A percentile compares a stretch with the other conserved stretches of the same genome.
These are phyloP conservation scores for Alosa alosa DNA, from an alignment of 2,113 vertebrate genomes.

Conservation along the genomic window DNA sequence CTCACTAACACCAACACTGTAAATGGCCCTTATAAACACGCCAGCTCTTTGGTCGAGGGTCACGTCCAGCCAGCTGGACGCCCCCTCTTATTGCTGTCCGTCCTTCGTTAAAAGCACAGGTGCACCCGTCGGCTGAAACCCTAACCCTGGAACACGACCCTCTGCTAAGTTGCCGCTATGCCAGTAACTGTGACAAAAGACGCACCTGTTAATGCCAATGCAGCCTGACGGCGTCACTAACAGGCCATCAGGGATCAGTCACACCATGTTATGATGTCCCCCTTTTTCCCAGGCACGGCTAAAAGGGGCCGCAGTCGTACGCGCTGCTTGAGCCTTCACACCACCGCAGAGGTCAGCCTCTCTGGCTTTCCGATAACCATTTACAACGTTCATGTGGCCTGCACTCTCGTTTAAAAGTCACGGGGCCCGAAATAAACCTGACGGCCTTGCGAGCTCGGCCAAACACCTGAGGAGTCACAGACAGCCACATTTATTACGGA, in stretches of 20 bases:
- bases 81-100: neutral
- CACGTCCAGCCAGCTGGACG: neutral
- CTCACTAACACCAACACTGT: neutral
- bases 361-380: constrained; percentile 44
- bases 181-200: constrained; percentile 44
- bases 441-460: neutral
- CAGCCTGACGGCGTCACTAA: constrained; percentile 35
- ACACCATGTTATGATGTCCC: constrained; percentile 32
- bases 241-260: constrained; percentile 31
- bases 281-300: constrained; percentile 40
- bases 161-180: constrained; percentile 44
- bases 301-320: constrained; percentile 37
- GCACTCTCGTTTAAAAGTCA: constrained; percentile 35
- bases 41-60: neutral
- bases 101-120: constrained; percentile 44
- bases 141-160: constrained; percentile 41
- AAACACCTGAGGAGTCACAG: neutral
- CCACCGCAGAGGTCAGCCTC: constrained; percentile 25
- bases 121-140: constrained; percentile 37
- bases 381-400: constrained; percentile 35
- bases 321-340: constrained; percentile 42
- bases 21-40: constrained; percentile 15
- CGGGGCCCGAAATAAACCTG: neutral
- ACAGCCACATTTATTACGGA: neutral
- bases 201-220: constrained; percentile 49